Conservation (phyloP, 2,113 vertebrate species). For the Astur gentilis region DNA sequence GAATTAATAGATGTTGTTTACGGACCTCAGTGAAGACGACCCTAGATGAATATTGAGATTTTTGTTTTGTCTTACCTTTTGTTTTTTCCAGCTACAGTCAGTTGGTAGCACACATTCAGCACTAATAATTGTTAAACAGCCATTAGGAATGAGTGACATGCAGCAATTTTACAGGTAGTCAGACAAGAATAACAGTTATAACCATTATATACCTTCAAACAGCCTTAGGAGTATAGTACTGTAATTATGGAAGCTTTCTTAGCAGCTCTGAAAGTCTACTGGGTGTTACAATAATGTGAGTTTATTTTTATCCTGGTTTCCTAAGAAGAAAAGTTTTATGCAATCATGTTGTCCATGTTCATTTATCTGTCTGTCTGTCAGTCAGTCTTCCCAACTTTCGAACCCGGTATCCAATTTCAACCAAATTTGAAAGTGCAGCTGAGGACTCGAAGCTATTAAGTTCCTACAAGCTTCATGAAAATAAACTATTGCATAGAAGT, state of each 20-base stretch:
- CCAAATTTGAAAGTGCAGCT: neutral
- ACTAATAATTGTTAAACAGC: neutral
- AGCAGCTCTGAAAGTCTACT: neutral
- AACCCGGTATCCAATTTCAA: neutral
- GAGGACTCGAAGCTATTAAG: neutral
- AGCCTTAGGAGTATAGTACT: neutral
- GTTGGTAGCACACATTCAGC: neutral
- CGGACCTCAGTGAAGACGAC: neutral
- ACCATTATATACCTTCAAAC: neutral
- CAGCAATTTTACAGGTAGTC: neutral
- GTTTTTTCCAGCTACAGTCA: neutral
- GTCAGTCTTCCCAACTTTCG: neutral
- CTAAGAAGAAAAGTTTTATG: neutral
- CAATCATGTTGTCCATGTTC: neutral
- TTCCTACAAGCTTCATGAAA: neutral
- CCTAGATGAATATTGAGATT: neutral
- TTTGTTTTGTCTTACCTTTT: neutral
- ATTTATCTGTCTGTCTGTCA: neutral
- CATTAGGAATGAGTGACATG: neutral
- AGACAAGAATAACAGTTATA: slow-evolving; percentile 3
- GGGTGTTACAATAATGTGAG: neutral
- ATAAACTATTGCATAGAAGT: neutral
- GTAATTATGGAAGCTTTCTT: slow-evolving; percentile 5
- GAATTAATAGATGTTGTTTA: neutral
- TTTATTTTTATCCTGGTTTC: slow-evolving; percentile 24